Base-by-base conservation (phyloP, 1,140 invertebrate species). In the Panagrolaimus sp. region DNA sequence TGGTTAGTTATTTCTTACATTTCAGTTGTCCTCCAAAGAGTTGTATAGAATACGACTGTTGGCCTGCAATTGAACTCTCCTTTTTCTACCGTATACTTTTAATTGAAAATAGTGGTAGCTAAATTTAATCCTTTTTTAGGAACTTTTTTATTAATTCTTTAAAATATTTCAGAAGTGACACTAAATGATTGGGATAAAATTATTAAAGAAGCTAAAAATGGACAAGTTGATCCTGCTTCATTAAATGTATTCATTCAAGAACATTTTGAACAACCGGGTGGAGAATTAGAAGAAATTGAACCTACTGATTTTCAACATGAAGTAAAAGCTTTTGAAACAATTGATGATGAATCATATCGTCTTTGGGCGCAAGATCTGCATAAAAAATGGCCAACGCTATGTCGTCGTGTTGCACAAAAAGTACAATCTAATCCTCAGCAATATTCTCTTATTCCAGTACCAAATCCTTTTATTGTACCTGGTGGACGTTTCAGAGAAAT, bases 381-480 rank as follows among this genome's bases (percentile, higher is more conserved):
- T 85, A 78, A 85, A 0, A 87, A 92, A 25, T 95, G 92, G 92
- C 89, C 90, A 78, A 83, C 88, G n/a, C 83, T 95, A 5, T 91
- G 91, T 0, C 86, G 91, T 62, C 91, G 79, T 75, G 82, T 86
- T 31, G 92, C 89, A 70, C 84, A 88, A 0, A 90, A 92, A 42
- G 91, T 95, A 0, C 84, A 86, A 69, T 71, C 86, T 0, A 88
- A 91, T 79, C 87, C 87, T 7, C 87, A 91, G 9, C 85, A 87
- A 16, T 83, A 81, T 70, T 92, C 91, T 23, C 91, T 92, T 65
- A 91, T 94, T 68, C 91, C 91, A 70, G 89, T 94, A 5, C 89
- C 91, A 1, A 88, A 95, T 83, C 91, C 91, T 0, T 90, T 94
- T 23, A 92, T 96, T 70, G 89, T 95, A 0, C 93, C 93, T 23